Evolutionary conservation across 1,140 invertebrate species (phyloP).

Genomic region (Alviniconcha marisindica): DNA sequence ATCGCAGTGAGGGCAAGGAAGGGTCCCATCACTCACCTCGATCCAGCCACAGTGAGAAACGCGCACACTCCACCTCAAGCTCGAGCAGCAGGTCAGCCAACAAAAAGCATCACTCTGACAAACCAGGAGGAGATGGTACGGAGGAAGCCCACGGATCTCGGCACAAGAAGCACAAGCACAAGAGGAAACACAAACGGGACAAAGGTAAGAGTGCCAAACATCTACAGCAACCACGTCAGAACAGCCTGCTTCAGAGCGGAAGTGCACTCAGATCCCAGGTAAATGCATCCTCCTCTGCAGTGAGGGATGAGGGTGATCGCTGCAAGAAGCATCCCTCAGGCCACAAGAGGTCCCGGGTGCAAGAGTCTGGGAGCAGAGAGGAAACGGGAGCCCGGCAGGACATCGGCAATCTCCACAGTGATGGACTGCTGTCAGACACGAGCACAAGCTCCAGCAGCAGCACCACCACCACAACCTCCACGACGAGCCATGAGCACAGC

Average conservation of each 20-base stretch:
- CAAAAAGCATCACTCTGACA: constrained; percentile 30
- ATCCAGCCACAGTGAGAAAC: constrained; percentile 5
- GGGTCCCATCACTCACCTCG: background rate
- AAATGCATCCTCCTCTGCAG: background rate
- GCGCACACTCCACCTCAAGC: background rate
- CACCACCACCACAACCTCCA: constrained; percentile 8
- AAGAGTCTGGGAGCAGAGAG: background rate
- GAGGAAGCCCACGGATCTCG: background rate
- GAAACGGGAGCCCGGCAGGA: background rate
- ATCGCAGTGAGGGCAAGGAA: background rate
- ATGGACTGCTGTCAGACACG: constrained; percentile 8
- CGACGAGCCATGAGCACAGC: background rate
- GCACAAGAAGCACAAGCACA: constrained; percentile 40
- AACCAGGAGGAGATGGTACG: constrained; percentile 3
- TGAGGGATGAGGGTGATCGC: constrained; percentile 3
- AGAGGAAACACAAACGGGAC: constrained; percentile 45
- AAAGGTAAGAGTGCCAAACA: constrained; percentile 32
- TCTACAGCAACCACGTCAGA: background rate
- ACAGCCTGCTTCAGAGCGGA: background rate
- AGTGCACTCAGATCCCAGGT: background rate
- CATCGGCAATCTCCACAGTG: background rate
- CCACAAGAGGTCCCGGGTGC: constrained; percentile 54
- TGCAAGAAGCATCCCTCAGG: constrained; percentile 65
- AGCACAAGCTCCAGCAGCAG: background rate
- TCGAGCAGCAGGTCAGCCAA: background rate